phyloP scores from a whole-genome alignment of 37 sponge, comb jelly and placozoan species.

The Tethya wilhelma region DNA sequence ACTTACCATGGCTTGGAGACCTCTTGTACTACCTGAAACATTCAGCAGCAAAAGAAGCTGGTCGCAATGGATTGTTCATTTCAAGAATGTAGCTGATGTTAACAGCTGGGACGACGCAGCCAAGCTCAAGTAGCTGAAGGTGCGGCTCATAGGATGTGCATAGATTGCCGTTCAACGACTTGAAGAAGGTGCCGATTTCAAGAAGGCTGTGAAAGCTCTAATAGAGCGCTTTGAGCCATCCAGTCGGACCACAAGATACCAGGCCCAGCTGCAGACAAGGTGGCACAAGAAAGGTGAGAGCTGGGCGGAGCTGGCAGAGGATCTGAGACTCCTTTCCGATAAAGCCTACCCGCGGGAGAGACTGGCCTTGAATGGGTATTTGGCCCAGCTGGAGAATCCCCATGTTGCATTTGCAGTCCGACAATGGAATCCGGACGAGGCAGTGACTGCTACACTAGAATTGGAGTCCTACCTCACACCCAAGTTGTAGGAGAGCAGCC shows the following conservation, averaged over 20 bases:
- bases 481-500: neutral
- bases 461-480: slow-evolving; percentile 39
- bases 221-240: slow-evolving; percentile 43
- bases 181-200: too few relatives aligned
- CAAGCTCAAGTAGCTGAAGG: too few relatives aligned
- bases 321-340: slow-evolving; percentile 27
- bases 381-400: slow-evolving; percentile 19
- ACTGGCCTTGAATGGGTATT: slow-evolving; percentile 23
- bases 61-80: too few relatives aligned
- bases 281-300: slow-evolving; percentile 26
- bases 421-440: slow-evolving; percentile 48
- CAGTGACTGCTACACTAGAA: slow-evolving; percentile 54
- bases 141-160: too few relatives aligned
- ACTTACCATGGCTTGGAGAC: too few relatives aligned
- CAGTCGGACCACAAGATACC: slow-evolving; percentile 26
- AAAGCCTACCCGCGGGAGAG: slow-evolving; percentile 42
- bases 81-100: too few relatives aligned
- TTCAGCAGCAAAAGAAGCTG: too few relatives aligned
- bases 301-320: slow-evolving; percentile 52
- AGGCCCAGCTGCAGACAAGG: slow-evolving; percentile 43
- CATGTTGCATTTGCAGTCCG: slow-evolving; percentile 40
- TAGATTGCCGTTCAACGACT: too few relatives aligned
- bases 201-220: slow-evolving; percentile 12
- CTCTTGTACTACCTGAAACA: too few relatives aligned
- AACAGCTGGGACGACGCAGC: too few relatives aligned